These are phyloP conservation scores for Chelidonichthys spinosus DNA, from an alignment of 2,797 vertebrate genomes.

Conservation along the genomic window DNA sequence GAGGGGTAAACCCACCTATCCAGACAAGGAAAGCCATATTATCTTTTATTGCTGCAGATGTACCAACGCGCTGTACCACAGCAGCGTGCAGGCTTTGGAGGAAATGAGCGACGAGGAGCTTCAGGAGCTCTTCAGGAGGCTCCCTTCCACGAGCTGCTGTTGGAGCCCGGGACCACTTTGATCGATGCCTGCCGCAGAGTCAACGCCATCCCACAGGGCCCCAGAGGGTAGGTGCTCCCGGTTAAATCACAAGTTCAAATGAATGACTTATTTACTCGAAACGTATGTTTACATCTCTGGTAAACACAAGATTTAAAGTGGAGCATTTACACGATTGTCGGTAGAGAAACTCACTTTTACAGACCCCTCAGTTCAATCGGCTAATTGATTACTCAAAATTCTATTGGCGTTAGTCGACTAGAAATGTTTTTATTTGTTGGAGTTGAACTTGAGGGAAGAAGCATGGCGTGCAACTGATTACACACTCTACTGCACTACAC, in stretches of 20 bases:
- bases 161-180: conserved; percentile 92
- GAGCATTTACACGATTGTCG: too few species aligned
- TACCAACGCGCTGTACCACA: conserved; percentile 90
- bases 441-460: neutral
- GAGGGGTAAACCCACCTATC: too few species aligned
- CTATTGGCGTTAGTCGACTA: too few species aligned
- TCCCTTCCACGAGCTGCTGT: conserved; percentile 90
- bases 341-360: too few species aligned
- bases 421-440: too few species aligned
- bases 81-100: conserved; percentile 88
- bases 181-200: conserved; percentile 90
- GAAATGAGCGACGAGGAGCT: conserved; percentile 94
- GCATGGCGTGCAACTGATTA: neutral
- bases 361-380: too few species aligned
- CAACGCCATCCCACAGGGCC: conserved; percentile 90
- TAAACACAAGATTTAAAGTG: too few species aligned
- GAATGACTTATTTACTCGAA: too few species aligned
- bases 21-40: neutral
- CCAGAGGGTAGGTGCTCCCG: conserved; percentile 85
- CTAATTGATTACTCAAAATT: too few species aligned
- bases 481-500: neutral
- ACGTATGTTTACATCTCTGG: too few species aligned
- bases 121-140: conserved; percentile 93
- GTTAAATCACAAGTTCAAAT: neutral
- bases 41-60: conserved; percentile 81